phyloP scores from a whole-genome alignment of 2,113 vertebrate species.

The Pelusios castaneus region DNA sequence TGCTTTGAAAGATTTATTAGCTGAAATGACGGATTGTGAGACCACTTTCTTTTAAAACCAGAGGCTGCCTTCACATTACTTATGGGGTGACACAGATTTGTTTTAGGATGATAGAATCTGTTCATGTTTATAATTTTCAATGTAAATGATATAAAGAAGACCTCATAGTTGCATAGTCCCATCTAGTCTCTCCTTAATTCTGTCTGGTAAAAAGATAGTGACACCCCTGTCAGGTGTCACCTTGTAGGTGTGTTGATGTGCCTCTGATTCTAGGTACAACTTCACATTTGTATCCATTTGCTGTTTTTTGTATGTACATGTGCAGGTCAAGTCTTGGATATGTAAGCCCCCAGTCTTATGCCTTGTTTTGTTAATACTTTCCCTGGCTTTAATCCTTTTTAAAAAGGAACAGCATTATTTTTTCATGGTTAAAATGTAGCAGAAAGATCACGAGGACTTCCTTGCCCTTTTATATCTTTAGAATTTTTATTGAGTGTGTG shows the following conservation, averaged over 20 bases:
- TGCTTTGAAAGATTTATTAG: conserved; percentile 41
- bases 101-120: conserved; percentile 29
- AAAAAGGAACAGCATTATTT: not conserved
- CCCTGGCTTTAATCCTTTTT: conserved; percentile 20
- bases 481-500: conserved; percentile 61
- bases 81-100: not conserved
- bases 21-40: conserved; percentile 36
- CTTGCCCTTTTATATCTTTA: conserved; percentile 53
- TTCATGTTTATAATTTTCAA: conserved; percentile 42
- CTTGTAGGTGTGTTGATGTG: conserved; percentile 71
- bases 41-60: conserved; percentile 41
- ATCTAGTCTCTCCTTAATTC: conserved; percentile 20
- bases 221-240: conserved; percentile 62
- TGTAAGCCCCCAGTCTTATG: conserved; percentile 47
- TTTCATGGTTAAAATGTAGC: not conserved
- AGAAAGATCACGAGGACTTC: conserved; percentile 37
- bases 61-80: conserved; percentile 31
- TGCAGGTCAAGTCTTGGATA: conserved; percentile 66
- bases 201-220: conserved; percentile 54
- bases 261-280: conserved; percentile 70
- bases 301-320: conserved; percentile 74
- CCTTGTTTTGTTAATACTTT: conserved; percentile 52
- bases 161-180: not conserved
- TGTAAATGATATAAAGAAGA: not conserved
- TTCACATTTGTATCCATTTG: conserved; percentile 74